Evolutionary conservation across 2,113 vertebrate genomes (phyloP).

Genomic region (Chionis minor): DNA sequence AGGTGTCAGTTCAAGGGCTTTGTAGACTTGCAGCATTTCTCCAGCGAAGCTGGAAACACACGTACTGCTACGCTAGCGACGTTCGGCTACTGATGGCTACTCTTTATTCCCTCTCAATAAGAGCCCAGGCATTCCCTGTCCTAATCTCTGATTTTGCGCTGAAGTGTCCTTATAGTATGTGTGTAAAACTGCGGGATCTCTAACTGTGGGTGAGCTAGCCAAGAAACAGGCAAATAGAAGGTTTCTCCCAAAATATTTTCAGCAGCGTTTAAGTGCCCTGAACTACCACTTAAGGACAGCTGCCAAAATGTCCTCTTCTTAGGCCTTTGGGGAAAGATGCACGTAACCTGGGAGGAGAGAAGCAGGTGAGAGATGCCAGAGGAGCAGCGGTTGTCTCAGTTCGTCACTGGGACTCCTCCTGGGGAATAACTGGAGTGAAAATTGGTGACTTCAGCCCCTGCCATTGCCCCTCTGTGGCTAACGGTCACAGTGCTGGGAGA

Average conservation of each 20-base stretch:
- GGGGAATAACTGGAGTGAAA: neutral
- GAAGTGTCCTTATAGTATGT: neutral
- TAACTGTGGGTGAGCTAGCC: neutral
- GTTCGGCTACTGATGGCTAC: neutral
- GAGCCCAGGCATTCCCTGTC: neutral
- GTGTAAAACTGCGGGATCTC: neutral
- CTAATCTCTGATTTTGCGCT: neutral
- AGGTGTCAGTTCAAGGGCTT: neutral
- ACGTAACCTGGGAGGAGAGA: neutral
- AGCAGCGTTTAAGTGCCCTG: fast-evolving
- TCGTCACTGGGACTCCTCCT: neutral
- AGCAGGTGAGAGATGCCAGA: neutral
- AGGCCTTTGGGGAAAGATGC: neutral
- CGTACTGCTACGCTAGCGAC: fast-evolving
- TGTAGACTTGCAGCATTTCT: neutral
- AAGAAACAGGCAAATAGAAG: neutral
- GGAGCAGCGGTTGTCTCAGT: neutral
- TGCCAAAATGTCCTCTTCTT: neutral
- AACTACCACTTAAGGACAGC: neutral
- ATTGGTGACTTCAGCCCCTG: neutral
- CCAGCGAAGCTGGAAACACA: neutral
- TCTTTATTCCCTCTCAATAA: neutral
- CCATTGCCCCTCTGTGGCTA: neutral
- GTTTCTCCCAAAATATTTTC: neutral
- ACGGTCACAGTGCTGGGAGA: neutral